Evolutionary conservation across 2,888 invertebrate genomes (phyloP), one percentile per base, ranked within the genome.

Genomic region (Phalangium opilio): DNA sequence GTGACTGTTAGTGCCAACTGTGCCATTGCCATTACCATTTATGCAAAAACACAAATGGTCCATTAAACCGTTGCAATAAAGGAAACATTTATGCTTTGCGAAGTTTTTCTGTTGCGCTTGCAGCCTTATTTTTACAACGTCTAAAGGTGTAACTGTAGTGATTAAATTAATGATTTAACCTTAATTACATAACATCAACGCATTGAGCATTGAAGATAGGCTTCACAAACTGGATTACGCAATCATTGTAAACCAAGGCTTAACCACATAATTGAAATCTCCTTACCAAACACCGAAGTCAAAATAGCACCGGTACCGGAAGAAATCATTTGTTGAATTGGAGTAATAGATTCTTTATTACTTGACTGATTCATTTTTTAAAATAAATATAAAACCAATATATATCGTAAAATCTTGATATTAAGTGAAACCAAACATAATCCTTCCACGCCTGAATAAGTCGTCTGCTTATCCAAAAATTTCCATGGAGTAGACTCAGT

Each of bases 1-100:
- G 45, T 70, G 60, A 33, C 38, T 38, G 39, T 39, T 41, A 11
- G 47, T 43, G 4, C 41, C 20, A 14, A 43, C 19, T 32, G 36
- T 32, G 4, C 53, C 50, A 47, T 55, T 48, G 4, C 61, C 62
- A 55, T 61, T 64, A 15, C 73, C 38, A 42, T 14, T 17, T 1
- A 21, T 15, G 18, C 42, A 67, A 12, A 82, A 79, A 65, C 95
- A 96, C 34, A 95, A 68, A 64, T 96, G 95, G 67, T 98, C 98
- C 95, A 96, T 96, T 11, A 98, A 71, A 1, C 98, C 96, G 73
- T 98, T 98, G 64, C 91, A 91, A 67, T 91, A 96, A 7, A 96
- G 70, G 64, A 87, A 96, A 67, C 95, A 93, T 67, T 83, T 83
- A 57, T 85, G 83, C 8, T 80, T 79, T 4, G 79, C 68, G 57